Conservation (phyloP, 1,140 invertebrate genomes). For the Eriosoma lanigerum region DNA sequence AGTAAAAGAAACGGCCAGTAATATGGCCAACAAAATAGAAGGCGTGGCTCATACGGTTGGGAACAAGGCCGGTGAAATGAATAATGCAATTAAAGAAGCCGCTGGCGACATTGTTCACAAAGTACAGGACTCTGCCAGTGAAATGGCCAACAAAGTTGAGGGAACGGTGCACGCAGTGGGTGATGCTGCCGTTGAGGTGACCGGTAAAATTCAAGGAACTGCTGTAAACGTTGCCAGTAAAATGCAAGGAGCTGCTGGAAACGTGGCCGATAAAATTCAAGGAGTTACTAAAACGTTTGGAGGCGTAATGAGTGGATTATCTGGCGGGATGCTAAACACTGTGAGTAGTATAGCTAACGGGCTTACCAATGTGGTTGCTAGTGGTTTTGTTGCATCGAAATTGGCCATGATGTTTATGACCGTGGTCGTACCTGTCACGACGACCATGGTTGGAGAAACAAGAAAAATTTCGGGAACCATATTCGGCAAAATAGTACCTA, state of each 20-base stretch:
- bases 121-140: not conserved
- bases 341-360: not conserved
- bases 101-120: not conserved
- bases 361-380: not conserved
- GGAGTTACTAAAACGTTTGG: not conserved
- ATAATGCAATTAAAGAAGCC: not conserved
- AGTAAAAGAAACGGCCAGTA: not conserved
- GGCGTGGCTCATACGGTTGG: not conserved
- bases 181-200: too few species aligned
- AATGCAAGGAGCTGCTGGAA: not conserved
- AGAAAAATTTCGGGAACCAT: not conserved
- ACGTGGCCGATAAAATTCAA: not conserved
- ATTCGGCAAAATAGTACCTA: not conserved
- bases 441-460: not conserved
- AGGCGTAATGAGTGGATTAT: not conserved
- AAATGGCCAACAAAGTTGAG: not conserved
- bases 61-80: not conserved
- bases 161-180: not conserved
- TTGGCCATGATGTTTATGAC: not conserved
- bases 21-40: not conserved
- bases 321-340: too few species aligned
- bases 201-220: too few species aligned
- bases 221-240: too few species aligned
- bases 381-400: not conserved
- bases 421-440: not conserved